Percentiles rank a stretch among this genome's conserved stretches.
These are phyloP conservation scores for Papilio dardanus DNA, from an alignment of 1,140 invertebrate species.

Conservation along the genomic window DNA sequence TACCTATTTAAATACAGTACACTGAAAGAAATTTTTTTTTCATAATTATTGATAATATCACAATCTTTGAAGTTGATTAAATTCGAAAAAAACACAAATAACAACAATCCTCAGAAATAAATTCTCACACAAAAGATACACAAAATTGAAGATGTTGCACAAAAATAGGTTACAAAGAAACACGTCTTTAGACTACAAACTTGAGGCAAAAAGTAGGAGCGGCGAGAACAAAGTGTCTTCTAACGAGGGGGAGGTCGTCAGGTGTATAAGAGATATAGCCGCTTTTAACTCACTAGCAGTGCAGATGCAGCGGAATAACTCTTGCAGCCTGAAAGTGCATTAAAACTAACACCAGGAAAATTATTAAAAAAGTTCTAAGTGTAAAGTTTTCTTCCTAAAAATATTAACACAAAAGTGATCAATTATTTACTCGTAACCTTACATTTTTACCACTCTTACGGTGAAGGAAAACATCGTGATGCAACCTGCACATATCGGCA, in stretches of 20 bases:
- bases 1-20: no score
- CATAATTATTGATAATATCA: no score
- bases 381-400: neutral
- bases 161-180: slow-evolving; percentile 37
- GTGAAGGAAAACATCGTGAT: no score
- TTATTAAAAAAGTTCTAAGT: neutral
- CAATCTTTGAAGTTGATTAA: no score
- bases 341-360: slow-evolving; percentile 42
- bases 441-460: no score
- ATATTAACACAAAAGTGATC: no score
- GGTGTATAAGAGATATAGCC: slow-evolving; percentile 34
- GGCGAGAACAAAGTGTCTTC: slow-evolving; percentile 33
- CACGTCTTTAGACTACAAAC: slow-evolving; percentile 28
- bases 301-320: slow-evolving; percentile 36
- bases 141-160: slow-evolving; percentile 5
- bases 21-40: no score
- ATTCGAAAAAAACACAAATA: neutral
- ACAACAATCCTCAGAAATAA: neutral
- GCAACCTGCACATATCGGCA: no score
- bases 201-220: slow-evolving; percentile 26
- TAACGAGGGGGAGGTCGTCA: slow-evolving; percentile 35
- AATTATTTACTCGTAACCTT: no score
- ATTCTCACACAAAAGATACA: neutral
- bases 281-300: slow-evolving; percentile 33
- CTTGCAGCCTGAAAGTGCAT: slow-evolving; percentile 38